Base-by-base conservation (phyloP, 2,113 vertebrate species). In the Clupea harengus region DNA sequence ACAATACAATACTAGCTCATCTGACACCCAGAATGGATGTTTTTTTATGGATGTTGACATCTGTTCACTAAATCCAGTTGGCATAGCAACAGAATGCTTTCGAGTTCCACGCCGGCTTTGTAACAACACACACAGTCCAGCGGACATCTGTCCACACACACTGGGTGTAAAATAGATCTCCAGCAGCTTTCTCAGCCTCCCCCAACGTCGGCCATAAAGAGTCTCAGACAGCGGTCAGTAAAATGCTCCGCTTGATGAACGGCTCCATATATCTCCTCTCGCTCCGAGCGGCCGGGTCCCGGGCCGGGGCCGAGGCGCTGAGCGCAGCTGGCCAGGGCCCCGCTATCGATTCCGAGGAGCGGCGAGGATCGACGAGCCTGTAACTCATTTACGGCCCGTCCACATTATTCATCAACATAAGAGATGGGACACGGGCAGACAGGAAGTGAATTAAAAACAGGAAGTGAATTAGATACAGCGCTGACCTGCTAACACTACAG, bases 391-490 rank as follows among this genome's bases (percentile, higher is more conserved):
- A 60, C 20, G 18, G 3, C 54, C 54, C 5, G 54, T 20, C 18
- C 18, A 22, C 4, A 20, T 49, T 20, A 60, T 52, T 15, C 50
- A 60, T 60, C 54, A 60, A 60, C 54, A 22, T 3, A 20, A 20
- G 54, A 20, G 18, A 60, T 20, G 52, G 15, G 52, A 20, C 17
- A 6, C 54, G 3, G 54, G 22, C 54, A 60, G 54, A 60, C 54
- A 60, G 54, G 54, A 60, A 60, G 54, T 60, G 54, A 60, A 60
- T 60, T 60, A 60, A 60, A 60, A 22, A 60, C 54, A 60, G 54
- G 54, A 60, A 60, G 54, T 60, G 20, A 22, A 60, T 60, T 6
- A 60, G 22, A 6, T 18, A 60, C 18, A 6, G 18, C 54, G 22
- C 54, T 57, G 54, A 57, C 54, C 20, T 57, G 6, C 54, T 22